Evolutionary conservation across 2,113 vertebrate genomes (phyloP).

Genomic region (Melanocharis versteri): DNA sequence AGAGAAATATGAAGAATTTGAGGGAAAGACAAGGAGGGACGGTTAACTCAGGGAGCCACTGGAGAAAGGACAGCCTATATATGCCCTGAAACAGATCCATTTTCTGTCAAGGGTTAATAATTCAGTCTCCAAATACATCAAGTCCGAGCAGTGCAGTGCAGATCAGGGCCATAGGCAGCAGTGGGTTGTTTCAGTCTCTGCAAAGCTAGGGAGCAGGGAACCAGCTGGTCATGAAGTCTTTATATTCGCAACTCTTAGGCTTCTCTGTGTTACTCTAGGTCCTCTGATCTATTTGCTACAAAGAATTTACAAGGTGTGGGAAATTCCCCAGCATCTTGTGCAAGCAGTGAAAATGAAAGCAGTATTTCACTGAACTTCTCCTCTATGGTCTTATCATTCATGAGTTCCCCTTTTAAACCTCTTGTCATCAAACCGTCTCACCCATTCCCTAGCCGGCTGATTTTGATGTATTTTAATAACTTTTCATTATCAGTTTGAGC

Average conservation of each 20-base stretch:
- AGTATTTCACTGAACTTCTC: neutral
- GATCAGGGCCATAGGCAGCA: neutral
- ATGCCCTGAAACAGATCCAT: neutral
- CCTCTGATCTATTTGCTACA: neutral
- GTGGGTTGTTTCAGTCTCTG: neutral
- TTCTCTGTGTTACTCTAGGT: neutral
- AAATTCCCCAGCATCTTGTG: neutral
- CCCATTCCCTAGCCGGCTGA: neutral
- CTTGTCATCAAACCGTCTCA: neutral
- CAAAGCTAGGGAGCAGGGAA: neutral
- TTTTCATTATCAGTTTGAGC: neutral
- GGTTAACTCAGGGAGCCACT: neutral
- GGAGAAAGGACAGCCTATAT: neutral
- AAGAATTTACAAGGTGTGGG: neutral
- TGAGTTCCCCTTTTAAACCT: neutral
- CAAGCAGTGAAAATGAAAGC: neutral
- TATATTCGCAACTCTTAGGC: neutral
- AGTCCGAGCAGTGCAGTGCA: neutral
- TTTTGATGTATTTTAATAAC: constrained; percentile 21
- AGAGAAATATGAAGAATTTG: neutral
- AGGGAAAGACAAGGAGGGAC: neutral
- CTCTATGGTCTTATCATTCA: neutral
- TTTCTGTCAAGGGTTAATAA: neutral
- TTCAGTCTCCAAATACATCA: neutral
- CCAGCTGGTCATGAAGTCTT: neutral